Percentiles rank a stretch among this genome's conserved stretches.
phyloP scores from a whole-genome alignment of 2,113 vertebrate genomes.

The Aplodontia rufa region DNA sequence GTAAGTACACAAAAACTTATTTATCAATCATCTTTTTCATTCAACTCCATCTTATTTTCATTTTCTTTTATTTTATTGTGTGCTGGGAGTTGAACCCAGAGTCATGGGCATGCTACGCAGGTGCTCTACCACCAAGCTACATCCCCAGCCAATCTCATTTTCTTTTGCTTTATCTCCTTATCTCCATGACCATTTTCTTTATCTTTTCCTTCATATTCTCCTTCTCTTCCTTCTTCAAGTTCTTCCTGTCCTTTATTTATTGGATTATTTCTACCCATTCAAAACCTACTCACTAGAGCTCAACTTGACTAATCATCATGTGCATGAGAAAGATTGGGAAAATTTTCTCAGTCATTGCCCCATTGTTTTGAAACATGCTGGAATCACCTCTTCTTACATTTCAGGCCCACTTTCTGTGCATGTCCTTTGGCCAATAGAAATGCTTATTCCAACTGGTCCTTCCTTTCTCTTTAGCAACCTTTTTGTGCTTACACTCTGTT shows the following conservation, averaged over 20 bases:
- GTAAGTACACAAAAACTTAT: not conserved
- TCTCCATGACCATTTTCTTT: not conserved
- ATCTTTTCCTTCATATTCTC: not conserved
- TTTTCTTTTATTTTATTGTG: not conserved
- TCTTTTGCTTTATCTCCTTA: not conserved
- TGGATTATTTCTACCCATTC: not conserved
- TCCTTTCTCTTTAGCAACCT: not conserved
- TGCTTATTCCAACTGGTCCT: not conserved
- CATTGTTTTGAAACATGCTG: not conserved
- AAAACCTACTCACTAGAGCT: not conserved
- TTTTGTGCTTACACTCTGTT: not conserved
- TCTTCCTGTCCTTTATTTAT: not conserved
- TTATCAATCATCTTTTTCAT: not conserved
- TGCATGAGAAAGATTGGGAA: not conserved
- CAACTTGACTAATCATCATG: not conserved
- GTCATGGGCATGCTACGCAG: not conserved
- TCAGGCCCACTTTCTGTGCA: not conserved
- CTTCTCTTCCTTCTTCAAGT: not conserved
- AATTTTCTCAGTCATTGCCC: not conserved
- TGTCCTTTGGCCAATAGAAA: not conserved
- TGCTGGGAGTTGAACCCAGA: not conserved
- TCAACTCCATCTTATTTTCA: not conserved
- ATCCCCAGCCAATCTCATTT: not conserved
- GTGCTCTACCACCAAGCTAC: not conserved
- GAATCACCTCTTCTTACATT: not conserved